Base-by-base conservation (phyloP, 2,113 vertebrate species). In the Campylomormyrus numenius region DNA sequence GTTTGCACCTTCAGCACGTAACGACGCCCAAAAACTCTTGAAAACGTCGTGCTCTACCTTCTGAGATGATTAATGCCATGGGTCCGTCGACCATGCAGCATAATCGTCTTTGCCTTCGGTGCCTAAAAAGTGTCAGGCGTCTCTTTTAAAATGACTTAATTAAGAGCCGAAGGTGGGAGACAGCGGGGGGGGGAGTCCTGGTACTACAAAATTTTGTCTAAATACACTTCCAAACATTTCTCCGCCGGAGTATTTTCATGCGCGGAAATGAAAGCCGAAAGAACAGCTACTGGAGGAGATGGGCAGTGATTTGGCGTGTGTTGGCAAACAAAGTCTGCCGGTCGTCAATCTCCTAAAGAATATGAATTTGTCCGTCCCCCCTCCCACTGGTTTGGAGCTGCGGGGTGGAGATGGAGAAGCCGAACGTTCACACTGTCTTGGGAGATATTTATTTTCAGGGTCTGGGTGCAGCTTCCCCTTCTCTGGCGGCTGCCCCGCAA, bases 321-420 rank as follows among this genome's bases (percentile, higher is more conserved):
- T 49, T 2, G 84, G 84, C 83, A 90, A 90, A 92, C 66, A 90
- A 89, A 90, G 49, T 91, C 86, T 88, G 90, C 92, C 90, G 90
- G 45, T 83, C 87, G 89, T 90, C 91, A 83, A 90, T 93, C 91
- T 92, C 58, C 91, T 80, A 35, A 56, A 6, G 31, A 90, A 88
- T 92, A 92, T 92, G 92, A 93, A 92, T 93, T 87, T 31, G 87
- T 77, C 53, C 49, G 42, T 31, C 48, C 49, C 88, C 86, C 50
- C 89, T 6, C 4, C 46, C 48, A 74, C 62, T 88, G 0, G 21
- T 50, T 3, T 80, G 89, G 91, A 53, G 48, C 92, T 90, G 90
- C 87, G 48, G 1, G 2, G 87, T 90, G 49, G 85, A 91, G 35
- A 17, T 24, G 84, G 84, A 50, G 48, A 27, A 85, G 45, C 45